phyloP scores from a whole-genome alignment of 1,140 invertebrate species.

The Eulimnadia texana region DNA sequence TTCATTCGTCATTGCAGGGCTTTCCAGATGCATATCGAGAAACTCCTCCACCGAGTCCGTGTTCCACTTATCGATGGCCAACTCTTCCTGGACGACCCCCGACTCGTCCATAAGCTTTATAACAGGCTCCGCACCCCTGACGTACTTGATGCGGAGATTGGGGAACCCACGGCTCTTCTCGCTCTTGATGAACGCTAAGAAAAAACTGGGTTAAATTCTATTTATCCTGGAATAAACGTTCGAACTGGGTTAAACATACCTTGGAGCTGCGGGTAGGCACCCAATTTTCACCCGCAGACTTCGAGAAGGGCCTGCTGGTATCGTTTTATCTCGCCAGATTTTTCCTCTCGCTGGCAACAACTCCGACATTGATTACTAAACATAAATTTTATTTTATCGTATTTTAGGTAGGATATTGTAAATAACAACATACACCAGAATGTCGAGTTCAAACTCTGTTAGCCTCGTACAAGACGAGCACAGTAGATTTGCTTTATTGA shows the following conservation, averaged over 20 bases:
- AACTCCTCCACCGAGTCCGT: slow-evolving; percentile 92
- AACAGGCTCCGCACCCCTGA: slow-evolving; percentile 77
- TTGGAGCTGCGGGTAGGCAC: slow-evolving; percentile 88
- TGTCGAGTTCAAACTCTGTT: slow-evolving; percentile 54
- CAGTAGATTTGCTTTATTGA: slow-evolving; percentile 67
- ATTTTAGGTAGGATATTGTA: not conserved
- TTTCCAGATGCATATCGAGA: slow-evolving; percentile 59
- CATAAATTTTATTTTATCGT: slow-evolving; percentile 18
- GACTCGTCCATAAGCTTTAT: slow-evolving; percentile 76
- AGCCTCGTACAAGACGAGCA: slow-evolving; percentile 80
- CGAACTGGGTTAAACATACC: too few relatives aligned
- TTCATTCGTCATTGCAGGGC: not conserved
- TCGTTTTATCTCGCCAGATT: slow-evolving; percentile 34
- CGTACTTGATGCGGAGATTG: slow-evolving; percentile 75
- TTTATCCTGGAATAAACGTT: too few relatives aligned
- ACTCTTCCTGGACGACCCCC: slow-evolving; percentile 54
- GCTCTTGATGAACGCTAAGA: slow-evolving; percentile 74
- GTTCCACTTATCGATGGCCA: slow-evolving; percentile 94
- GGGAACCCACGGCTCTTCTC: slow-evolving; percentile 69
- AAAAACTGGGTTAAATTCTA: slow-evolving; percentile 15
- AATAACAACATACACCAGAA: slow-evolving; percentile 36
- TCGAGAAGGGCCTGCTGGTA: slow-evolving; percentile 76
- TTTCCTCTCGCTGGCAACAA: slow-evolving; percentile 50
- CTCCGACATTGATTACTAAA: slow-evolving; percentile 54
- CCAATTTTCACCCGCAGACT: slow-evolving; percentile 91